A percentile compares a stretch with the other conserved stretches of the same genome.
These are phyloP conservation scores for Microcaecilia unicolor DNA, from an alignment of 2,797 vertebrate species.

Conservation along the genomic window DNA sequence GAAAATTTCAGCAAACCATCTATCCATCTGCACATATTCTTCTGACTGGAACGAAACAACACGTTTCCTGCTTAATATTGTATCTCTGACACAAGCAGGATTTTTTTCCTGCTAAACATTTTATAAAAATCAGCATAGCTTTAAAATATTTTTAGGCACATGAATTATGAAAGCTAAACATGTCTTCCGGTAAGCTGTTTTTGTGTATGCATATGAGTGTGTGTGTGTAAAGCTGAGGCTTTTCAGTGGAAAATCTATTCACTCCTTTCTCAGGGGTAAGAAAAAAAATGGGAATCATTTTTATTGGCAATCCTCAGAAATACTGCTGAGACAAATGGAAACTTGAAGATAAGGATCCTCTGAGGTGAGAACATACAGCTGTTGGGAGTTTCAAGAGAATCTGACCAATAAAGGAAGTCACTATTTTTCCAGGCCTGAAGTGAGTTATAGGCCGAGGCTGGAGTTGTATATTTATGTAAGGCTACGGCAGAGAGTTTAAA, in stretches of 20 bases:
- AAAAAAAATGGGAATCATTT: constrained; percentile 72
- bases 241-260: constrained; percentile 40
- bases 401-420: constrained; percentile 97
- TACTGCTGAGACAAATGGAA: constrained; percentile 73
- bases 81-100: no score
- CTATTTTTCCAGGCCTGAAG: constrained; percentile 88
- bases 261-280: constrained; percentile 58
- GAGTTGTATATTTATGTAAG: constrained; percentile 96
- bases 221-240: constrained; percentile 12
- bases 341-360: constrained; percentile 74
- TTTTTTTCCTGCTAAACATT: no score
- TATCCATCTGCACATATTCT: no score
- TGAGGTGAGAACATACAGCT: constrained; percentile 72
- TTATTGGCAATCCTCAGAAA: constrained; percentile 71
- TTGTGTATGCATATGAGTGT: neutral
- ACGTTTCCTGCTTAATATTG: no score
- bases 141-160: constrained; percentile 12
- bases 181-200: constrained; percentile 25
- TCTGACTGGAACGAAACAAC: no score
- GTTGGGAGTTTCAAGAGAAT: constrained; percentile 79
- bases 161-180: constrained; percentile 32
- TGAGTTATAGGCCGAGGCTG: constrained; percentile 80
- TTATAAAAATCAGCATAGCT: no score
- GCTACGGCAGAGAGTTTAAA: constrained; percentile 82
- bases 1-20: no score